Evolutionary conservation across 2,113 vertebrate genomes (phyloP).

Genomic region (cattle (Bos taurus)): DNA sequence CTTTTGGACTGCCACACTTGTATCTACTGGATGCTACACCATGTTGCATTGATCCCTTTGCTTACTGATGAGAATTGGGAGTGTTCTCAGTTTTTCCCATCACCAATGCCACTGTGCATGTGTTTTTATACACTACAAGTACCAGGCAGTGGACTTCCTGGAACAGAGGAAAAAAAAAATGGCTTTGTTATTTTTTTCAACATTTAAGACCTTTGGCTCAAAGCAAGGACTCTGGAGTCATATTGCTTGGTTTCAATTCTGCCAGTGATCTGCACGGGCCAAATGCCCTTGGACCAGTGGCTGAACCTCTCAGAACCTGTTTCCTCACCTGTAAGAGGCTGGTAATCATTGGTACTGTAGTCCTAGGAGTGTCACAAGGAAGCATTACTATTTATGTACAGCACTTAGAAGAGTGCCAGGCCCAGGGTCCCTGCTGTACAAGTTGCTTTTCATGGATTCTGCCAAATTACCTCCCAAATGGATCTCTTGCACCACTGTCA

Average conservation of each 20-base stretch:
- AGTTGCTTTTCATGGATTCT: neutral
- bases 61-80: neutral
- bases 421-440: rapidly evolving
- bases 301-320: neutral
- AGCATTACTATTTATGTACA: neutral
- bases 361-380: no score
- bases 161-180: neutral
- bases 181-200: neutral
- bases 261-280: neutral
- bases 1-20: neutral
- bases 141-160: neutral
- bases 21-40: neutral
- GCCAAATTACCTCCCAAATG: no score
- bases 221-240: neutral
- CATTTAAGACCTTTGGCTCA: neutral
- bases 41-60: neutral
- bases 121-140: neutral
- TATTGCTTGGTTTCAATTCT: neutral
- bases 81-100: neutral
- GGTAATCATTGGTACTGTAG: neutral
- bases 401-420: neutral
- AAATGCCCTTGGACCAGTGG: neutral
- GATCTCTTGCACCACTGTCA: rapidly evolving
- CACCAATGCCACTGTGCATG: neutral
- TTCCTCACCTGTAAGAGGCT: neutral